Evolutionary conservation across 2,888 invertebrate species (phyloP), one percentile per base, ranked within the genome.

Genomic region (Mesopsocus fuscifrons): DNA sequence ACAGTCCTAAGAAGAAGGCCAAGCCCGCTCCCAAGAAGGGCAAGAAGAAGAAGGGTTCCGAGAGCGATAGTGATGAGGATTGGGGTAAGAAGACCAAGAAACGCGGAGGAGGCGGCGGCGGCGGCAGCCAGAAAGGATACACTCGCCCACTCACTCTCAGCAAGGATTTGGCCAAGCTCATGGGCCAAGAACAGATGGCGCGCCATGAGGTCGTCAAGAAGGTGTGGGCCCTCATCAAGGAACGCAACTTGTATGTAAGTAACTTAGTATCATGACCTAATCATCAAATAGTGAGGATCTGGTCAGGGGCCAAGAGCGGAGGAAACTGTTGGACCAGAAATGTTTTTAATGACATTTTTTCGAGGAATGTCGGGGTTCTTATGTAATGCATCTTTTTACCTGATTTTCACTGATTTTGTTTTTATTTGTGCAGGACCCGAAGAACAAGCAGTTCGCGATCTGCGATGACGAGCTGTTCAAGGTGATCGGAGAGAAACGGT

Each of bases 401-500:
- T n/a, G n/a, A n/a, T n/a, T n/a, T n/a, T n/a, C n/a, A n/a, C n/a
- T n/a, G n/a, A n/a, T n/a, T n/a, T n/a, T n/a, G n/a, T n/a, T n/a
- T n/a, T n/a, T n/a, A n/a, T 2, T 21, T 32, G 59, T 59, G 23
- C 57, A 73, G 70, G 94, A 94, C 59, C 92, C 91, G 8, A 88
- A 83, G 56, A 92, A 94, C 62, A 89, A 85, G 63, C 91, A 91
- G 63, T 94, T 75, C 57, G 91, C 92, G 50, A 82, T 92, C 53
- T 92, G 92, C 62, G 91, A 94, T 58, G 87, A 84, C 43, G 82
- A 89, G 42, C 65, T 94, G 32, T 66, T 77, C 60, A 85, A 83
- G 62, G 81, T 94, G 31, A 84, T 94, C 59, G 89, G 68, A 31
- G 78, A 80, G 2, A 89, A 89, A 59, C 76, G 89, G 54, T 89